Base-by-base conservation (phyloP, 2,113 vertebrate species). In the Asarcornis scutulata region DNA sequence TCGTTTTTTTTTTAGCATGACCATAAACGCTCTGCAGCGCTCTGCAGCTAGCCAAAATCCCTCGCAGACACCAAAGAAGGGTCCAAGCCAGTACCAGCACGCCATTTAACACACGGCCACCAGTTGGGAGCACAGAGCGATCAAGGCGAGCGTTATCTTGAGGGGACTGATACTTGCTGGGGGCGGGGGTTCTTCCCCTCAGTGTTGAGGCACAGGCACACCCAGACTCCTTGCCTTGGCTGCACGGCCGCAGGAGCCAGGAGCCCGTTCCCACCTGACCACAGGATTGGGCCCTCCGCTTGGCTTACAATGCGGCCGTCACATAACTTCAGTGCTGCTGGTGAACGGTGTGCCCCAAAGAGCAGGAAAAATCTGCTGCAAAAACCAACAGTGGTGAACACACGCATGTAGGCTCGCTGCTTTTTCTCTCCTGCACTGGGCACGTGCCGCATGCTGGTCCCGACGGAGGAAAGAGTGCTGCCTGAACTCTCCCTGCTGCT, bases 291-390 rank as follows among this genome's bases (percentile, higher is more conserved):
- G 44, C 36, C 5, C 14, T 66, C 48, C 29, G 9, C 0, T 0
- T 6, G 60, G 46, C 21, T 53, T 27, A 40, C 81, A 46, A 40
- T 0, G 0, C 1, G 17, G 36, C 25, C 2, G 0, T 5, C 48
- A 15, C 0, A 1, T 4, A 84, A 42, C 42, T 71, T 48, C 40
- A 9, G 40, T 31, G 18, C 18, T 22, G 40, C 59, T 0, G 22
- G 31, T 11, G 5, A 67, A 18, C 42, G 0, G 0, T 7, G 3
- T 1, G 4, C 34, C 38, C 32, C 79, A 42, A 58, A 58, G 31
- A 91, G 44, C 46, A 71, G 32, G 74, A 75, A 50, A 0, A 22
- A 17, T 38, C 32, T 22, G 10, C 72, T 58, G 21, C 22, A 48
- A 74, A 56, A 83, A 20, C 25, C 60, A 26, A 8, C 17, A 32